Conservation (phyloP, 2,113 vertebrate species). For the Pleuronectes platessa region DNA sequence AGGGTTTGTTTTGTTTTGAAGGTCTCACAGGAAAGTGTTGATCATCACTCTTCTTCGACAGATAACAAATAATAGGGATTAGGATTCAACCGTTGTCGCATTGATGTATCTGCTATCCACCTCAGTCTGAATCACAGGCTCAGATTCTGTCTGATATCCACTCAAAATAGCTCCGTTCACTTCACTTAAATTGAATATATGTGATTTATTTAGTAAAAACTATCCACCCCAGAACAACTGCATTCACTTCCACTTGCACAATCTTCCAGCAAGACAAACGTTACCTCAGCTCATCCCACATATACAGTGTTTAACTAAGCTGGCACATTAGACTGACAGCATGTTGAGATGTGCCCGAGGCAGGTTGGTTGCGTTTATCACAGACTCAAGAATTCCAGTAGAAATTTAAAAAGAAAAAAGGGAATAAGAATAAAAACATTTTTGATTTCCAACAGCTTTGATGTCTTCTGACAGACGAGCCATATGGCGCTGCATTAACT, state of each 20-base stretch:
- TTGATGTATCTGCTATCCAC: too few species aligned
- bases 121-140: too few species aligned
- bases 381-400: conserved; percentile 7
- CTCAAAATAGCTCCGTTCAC: too few species aligned
- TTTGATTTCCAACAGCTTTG: conserved; percentile 45
- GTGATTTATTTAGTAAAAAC: too few species aligned
- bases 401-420: background rate
- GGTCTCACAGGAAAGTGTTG: too few species aligned
- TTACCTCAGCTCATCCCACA: background rate
- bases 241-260: too few species aligned
- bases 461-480: conserved; percentile 43
- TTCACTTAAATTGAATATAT: background rate
- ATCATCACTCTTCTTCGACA: too few species aligned
- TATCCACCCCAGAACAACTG: too few species aligned
- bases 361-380: conserved; percentile 7
- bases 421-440: conserved; percentile 26
- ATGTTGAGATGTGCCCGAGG: background rate
- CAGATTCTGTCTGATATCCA: too few species aligned
- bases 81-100: too few species aligned
- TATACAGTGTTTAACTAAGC: background rate
- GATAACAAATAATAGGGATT: too few species aligned
- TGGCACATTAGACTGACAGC: background rate
- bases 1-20: too few species aligned
- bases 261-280: background rate
- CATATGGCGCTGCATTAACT: conserved; percentile 40